These are phyloP conservation scores for Parapsyche elsis DNA, from an alignment of 1,140 invertebrate species.

Conservation along the genomic window DNA sequence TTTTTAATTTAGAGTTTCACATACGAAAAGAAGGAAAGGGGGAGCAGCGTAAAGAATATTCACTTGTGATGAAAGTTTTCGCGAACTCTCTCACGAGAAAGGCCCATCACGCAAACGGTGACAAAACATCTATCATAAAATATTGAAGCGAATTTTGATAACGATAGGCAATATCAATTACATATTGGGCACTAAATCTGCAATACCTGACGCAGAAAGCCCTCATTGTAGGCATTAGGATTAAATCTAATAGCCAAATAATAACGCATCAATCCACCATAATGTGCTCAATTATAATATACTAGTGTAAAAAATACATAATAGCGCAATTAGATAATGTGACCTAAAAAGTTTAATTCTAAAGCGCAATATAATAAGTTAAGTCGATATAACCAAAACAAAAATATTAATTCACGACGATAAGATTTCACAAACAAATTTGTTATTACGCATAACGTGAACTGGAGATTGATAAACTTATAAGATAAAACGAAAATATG, in stretches of 20 bases:
- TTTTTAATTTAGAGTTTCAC: constrained; percentile 19
- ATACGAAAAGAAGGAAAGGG: not conserved
- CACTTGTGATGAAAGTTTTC: not conserved
- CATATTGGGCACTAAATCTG: not conserved
- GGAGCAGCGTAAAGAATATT: not conserved
- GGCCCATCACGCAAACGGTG: not conserved
- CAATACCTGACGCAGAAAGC: not conserved
- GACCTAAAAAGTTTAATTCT: not conserved
- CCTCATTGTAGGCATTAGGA: not conserved
- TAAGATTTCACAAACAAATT: too few species aligned
- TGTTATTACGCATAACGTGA: too few species aligned
- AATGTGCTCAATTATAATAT: not conserved
- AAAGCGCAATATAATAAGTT: not conserved
- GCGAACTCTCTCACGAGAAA: not conserved
- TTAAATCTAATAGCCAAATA: not conserved
- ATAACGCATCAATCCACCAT: not conserved
- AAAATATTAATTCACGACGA: not conserved
- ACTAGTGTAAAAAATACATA: not conserved
- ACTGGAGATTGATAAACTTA: too few species aligned
- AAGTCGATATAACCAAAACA: not conserved
- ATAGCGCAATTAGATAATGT: not conserved
- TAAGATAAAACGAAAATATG: too few species aligned
- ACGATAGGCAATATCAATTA: not conserved
- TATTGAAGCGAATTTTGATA: not conserved
- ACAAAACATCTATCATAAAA: not conserved